These are phyloP conservation scores for Gymnobelideus leadbeateri DNA, from an alignment of 2,113 vertebrate species.

Conservation along the genomic window DNA sequence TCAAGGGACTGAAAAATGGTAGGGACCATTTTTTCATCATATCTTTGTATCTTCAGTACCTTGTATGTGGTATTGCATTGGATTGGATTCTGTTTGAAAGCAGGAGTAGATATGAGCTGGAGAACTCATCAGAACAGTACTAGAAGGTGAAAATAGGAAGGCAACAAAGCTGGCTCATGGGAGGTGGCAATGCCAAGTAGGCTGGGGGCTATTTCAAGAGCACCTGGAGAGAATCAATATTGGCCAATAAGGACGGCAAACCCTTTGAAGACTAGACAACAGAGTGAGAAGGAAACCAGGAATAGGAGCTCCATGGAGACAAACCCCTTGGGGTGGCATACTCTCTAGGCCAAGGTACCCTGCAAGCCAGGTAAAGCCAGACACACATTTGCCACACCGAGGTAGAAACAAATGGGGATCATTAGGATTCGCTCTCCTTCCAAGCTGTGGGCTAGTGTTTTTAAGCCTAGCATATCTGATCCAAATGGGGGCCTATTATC, in stretches of 20 bases:
- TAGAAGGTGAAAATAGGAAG: constrained; percentile 59
- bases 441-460: constrained; percentile 58
- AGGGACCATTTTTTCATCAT: background rate
- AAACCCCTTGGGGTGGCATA: background rate
- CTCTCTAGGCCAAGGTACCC: background rate
- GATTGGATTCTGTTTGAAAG: background rate
- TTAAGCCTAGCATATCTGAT: constrained; percentile 65
- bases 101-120: background rate
- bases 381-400: background rate
- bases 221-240: constrained; percentile 51
- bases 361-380: background rate
- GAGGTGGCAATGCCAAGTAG: constrained; percentile 46
- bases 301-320: background rate
- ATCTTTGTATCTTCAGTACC: background rate
- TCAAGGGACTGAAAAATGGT: background rate
- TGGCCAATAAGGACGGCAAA: constrained; percentile 41
- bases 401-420: background rate
- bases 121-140: background rate
- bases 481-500: constrained; percentile 66
- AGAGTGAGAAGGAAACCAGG: constrained; percentile 35
- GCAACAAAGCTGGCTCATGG: constrained; percentile 45
- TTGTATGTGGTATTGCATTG: background rate
- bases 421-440: constrained; percentile 17
- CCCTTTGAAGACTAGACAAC: constrained; percentile 57
- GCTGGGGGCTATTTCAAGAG: constrained; percentile 59